Evolutionary conservation across 1,140 invertebrate genomes (phyloP).

Genomic region (Aphis gossypii): DNA sequence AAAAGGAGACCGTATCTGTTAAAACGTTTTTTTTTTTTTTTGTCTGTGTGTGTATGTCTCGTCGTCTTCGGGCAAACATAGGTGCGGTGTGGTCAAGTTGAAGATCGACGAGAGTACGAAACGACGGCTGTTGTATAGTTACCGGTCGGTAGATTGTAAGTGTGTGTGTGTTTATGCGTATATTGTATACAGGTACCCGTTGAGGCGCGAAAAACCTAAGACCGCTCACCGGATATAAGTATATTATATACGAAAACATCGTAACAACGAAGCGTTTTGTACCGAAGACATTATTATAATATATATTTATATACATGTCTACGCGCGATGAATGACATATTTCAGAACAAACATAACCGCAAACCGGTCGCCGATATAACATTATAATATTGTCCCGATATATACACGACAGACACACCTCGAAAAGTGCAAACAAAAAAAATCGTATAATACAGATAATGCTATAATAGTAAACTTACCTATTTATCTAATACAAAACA

Average conservation of each 20-base stretch:
- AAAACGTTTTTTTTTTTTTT: conserved; percentile 41
- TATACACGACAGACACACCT: background rate
- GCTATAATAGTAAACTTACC: background rate
- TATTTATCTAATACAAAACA: background rate
- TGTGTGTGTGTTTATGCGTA: background rate
- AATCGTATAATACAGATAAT: background rate
- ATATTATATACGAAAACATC: background rate
- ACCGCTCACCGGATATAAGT: background rate
- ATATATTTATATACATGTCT: background rate
- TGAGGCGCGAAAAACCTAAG: conserved; percentile 26
- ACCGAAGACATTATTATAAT: background rate
- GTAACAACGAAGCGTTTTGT: background rate
- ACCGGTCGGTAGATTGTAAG: background rate
- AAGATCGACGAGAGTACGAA: background rate
- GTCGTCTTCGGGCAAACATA: background rate
- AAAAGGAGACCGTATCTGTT: background rate
- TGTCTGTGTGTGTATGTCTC: background rate
- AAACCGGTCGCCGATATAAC: background rate
- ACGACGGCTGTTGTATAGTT: background rate
- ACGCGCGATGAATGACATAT: background rate
- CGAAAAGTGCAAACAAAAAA: background rate
- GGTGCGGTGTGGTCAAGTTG: conserved; percentile 25
- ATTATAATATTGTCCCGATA: background rate
- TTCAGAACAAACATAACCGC: background rate
- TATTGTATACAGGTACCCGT: background rate